Conservation (phyloP, 30 jellyfish, hydroid and myxozoan species). For the Phacellophora camtschatica region DNA sequence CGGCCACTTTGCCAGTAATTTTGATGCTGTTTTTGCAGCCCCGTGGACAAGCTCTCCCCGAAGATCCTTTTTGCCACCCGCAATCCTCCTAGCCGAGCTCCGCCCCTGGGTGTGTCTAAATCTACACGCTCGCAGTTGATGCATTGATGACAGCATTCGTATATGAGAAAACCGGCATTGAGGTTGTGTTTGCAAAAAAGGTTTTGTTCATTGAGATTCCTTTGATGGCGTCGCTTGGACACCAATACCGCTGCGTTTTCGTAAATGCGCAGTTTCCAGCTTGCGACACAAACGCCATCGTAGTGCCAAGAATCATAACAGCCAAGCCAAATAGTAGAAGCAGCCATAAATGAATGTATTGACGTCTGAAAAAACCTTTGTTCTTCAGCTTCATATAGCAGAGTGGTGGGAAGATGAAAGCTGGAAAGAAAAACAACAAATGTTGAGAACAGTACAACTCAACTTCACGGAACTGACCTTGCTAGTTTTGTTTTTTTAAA, state of each 20-base stretch:
- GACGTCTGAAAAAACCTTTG: constrained; percentile 56
- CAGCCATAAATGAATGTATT: constrained; percentile 28
- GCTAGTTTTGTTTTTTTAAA: too few relatives aligned
- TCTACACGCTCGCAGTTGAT: too few relatives aligned
- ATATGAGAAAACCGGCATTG: background rate
- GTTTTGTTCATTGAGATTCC: background rate
- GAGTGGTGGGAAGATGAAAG: constrained; percentile 67
- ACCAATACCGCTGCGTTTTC: constrained; percentile 64
- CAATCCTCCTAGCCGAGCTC: too few relatives aligned
- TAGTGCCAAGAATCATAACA: constrained; percentile 65
- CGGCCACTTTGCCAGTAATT: too few relatives aligned
- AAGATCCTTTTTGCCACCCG: too few relatives aligned
- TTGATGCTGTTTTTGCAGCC: too few relatives aligned
- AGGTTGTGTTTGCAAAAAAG: background rate
- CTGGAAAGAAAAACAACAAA: constrained; percentile 18
- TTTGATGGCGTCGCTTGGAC: constrained; percentile 12
- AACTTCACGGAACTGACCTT: too few relatives aligned
- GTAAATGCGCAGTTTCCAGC: constrained; percentile 61
- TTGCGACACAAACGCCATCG: constrained; percentile 64
- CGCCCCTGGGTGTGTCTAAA: too few relatives aligned
- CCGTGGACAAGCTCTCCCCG: too few relatives aligned
- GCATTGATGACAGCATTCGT: too few relatives aligned
- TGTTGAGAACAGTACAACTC: too few relatives aligned
- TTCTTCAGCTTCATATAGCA: constrained; percentile 68
- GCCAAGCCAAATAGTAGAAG: constrained; percentile 57